Conservation (phyloP, 2,113 vertebrate species). For the Melanostigma gelatinosum region DNA sequence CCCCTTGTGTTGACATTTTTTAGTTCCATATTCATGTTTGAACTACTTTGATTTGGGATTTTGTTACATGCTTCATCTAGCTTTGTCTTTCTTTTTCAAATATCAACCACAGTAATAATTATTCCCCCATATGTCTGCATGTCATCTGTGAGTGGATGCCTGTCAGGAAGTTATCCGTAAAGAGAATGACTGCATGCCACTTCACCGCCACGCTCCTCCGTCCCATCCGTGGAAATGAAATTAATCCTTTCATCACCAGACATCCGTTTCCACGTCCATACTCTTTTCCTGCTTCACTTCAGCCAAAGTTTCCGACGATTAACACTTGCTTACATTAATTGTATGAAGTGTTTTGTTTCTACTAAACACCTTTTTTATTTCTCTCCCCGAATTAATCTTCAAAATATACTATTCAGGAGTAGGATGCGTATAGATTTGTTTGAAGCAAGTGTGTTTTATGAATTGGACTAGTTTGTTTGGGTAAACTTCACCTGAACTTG, state of each 20-base stretch:
- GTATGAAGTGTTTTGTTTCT: slow-evolving; percentile 35
- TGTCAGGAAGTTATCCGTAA: slow-evolving; percentile 20
- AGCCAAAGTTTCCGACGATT: slow-evolving; percentile 23
- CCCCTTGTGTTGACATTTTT: slow-evolving; percentile 17
- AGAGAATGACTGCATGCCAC: slow-evolving; percentile 50
- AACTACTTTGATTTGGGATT: slow-evolving; percentile 4
- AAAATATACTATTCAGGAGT: slow-evolving; percentile 12
- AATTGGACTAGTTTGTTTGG: slow-evolving; percentile 4
- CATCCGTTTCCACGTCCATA: slow-evolving; percentile 3
- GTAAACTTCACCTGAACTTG: background rate
- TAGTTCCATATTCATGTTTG: background rate
- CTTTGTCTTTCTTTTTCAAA: background rate
- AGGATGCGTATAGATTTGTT: slow-evolving; percentile 53
- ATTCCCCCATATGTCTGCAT: slow-evolving; percentile 42
- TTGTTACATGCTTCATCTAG: background rate
- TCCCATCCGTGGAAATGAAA: slow-evolving; percentile 1
- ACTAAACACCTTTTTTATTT: slow-evolving; percentile 1
- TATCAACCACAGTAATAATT: background rate
- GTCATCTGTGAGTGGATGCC: slow-evolving; percentile 41
- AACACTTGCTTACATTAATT: slow-evolving; percentile 40
- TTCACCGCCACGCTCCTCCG: slow-evolving; percentile 1
- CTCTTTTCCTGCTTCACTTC: slow-evolving; percentile 6
- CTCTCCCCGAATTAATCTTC: background rate
- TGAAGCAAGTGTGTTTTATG: slow-evolving; percentile 75
- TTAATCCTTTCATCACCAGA: background rate